A percentile compares a stretch with the other conserved stretches of the same genome.
phyloP scores from a whole-genome alignment of 2,888 invertebrate species.

The Atrina japonica region DNA sequence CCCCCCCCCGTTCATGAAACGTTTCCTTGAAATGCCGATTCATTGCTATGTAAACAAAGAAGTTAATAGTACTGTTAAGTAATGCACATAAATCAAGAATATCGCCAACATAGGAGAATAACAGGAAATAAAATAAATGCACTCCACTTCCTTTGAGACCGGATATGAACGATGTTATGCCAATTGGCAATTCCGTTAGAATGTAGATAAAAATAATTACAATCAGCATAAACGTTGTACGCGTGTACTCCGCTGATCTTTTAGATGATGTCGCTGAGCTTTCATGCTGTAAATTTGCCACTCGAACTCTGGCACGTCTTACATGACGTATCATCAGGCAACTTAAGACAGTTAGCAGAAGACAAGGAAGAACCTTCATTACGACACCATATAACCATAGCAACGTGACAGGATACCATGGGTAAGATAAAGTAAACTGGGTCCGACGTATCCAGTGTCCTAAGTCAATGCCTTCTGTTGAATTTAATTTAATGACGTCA shows the following conservation, averaged over 20 bases:
- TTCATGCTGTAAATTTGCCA: too few relatives aligned
- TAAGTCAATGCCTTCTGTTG: neutral
- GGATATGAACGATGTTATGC: slow-evolving; percentile 14
- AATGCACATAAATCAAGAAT: slow-evolving; percentile 15
- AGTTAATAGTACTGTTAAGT: slow-evolving; percentile 9
- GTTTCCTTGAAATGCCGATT: slow-evolving; percentile 1
- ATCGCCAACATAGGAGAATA: slow-evolving; percentile 12
- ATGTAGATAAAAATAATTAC: slow-evolving; percentile 9
- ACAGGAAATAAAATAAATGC: slow-evolving; percentile 14
- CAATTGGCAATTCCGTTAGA: slow-evolving; percentile 12
- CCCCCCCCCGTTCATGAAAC: neutral
- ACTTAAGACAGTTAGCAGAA: neutral
- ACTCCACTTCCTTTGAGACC: slow-evolving; percentile 11
- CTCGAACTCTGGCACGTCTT: neutral
- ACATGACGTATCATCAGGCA: slow-evolving; percentile 6
- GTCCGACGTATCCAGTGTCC: slow-evolving; percentile 3
- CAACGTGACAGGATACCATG: slow-evolving; percentile 7
- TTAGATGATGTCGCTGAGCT: neutral
- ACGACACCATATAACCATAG: slow-evolving; percentile 13
- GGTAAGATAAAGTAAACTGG: slow-evolving; percentile 6
- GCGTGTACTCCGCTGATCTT: neutral
- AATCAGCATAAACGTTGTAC: slow-evolving; percentile 1
- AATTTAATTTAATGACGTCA: neutral
- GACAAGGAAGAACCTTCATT: slow-evolving; percentile 6
- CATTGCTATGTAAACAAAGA: slow-evolving; percentile 7